A percentile compares a stretch with the other conserved stretches of the same genome.
Evolutionary conservation across 2,797 vertebrate genomes (phyloP).

Genomic region (Anguilla megastoma): DNA sequence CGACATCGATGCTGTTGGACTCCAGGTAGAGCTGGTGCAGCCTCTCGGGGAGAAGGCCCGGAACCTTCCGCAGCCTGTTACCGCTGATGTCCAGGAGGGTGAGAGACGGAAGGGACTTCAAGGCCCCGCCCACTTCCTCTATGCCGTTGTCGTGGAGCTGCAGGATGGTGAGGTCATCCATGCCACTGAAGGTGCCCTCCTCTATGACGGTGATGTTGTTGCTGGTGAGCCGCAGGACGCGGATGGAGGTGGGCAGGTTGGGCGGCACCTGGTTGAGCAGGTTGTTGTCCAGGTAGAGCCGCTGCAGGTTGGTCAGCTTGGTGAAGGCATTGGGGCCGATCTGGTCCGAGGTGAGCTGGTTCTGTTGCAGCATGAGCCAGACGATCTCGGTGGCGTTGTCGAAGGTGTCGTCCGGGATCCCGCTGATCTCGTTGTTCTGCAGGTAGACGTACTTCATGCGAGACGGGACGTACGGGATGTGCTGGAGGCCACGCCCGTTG

Average conservation of each 20-base stretch:
- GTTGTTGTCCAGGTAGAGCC: conserved; percentile 93
- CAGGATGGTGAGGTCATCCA: conserved; percentile 90
- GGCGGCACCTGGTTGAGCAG: conserved; percentile 83
- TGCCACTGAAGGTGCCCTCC: conserved; percentile 79
- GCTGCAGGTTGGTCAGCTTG: conserved; percentile 79
- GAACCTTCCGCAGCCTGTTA: conserved; percentile 87
- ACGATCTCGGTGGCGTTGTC: conserved; percentile 86
- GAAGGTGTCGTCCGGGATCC: conserved; percentile 83
- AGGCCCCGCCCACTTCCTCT: conserved; percentile 77
- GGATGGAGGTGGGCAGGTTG: conserved; percentile 81
- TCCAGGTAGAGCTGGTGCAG: conserved; percentile 93
- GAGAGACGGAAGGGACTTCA: conserved; percentile 81
- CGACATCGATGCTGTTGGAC: conserved; percentile 81
- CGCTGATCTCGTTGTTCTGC: conserved; percentile 85
- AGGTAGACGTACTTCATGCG: conserved; percentile 93
- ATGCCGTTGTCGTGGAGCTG: conserved; percentile 88
- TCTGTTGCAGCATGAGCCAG: conserved; percentile 91
- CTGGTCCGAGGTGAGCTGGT: conserved; percentile 80
- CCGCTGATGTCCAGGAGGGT: conserved; percentile 87
- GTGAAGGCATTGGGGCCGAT: conserved; percentile 82
- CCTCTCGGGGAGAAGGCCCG: conserved; percentile 79
- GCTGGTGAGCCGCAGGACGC: conserved; percentile 84
- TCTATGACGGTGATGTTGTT: conserved; percentile 86
- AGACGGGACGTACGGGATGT: conserved; percentile 84
- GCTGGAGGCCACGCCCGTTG: conserved; percentile 82